These are phyloP conservation scores for Macropodus opercularis DNA, from an alignment of 2,797 vertebrate species.

Conservation along the genomic window DNA sequence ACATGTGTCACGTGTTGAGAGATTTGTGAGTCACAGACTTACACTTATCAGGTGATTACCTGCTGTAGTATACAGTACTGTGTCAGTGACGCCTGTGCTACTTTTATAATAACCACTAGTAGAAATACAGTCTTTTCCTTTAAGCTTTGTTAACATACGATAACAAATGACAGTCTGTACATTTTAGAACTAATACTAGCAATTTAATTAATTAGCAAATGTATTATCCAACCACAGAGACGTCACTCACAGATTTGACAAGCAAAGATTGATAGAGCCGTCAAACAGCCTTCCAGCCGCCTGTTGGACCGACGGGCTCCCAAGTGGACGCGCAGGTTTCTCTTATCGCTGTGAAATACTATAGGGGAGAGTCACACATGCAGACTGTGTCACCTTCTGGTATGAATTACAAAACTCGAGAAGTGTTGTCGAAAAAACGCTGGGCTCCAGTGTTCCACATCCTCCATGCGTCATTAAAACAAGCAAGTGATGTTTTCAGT, in stretches of 20 bases:
- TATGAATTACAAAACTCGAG: conserved; percentile 57
- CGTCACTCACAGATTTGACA: conserved; percentile 69
- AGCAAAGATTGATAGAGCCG: conserved; percentile 61
- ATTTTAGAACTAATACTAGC: too few species aligned
- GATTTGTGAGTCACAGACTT: conserved; percentile 24
- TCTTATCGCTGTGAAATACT: conserved; percentile 67
- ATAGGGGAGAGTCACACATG: conserved; percentile 62
- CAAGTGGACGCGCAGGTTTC: conserved; percentile 54
- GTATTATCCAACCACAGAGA: conserved; percentile 42
- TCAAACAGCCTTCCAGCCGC: conserved; percentile 58
- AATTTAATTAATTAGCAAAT: not conserved
- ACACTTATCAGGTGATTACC: conserved; percentile 7
- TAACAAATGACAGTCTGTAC: too few species aligned
- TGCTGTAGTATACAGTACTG: conserved; percentile 1
- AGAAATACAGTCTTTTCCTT: conserved; percentile 7
- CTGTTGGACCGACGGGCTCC: conserved; percentile 58
- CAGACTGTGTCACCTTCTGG: conserved; percentile 58
- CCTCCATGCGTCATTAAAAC: conserved; percentile 68
- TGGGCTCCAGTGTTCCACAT: conserved; percentile 56
- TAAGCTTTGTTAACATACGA: not conserved
- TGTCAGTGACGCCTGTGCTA: not conserved
- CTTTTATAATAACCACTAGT: conserved; percentile 2
- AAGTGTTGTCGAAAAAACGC: conserved; percentile 47
- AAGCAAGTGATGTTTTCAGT: conserved; percentile 63
- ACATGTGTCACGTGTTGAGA: conserved; percentile 14